Evolutionary conservation across 2,113 vertebrate species (phyloP), one percentile per base, ranked within the genome.

Genomic region (Pomatostomus ruficeps): DNA sequence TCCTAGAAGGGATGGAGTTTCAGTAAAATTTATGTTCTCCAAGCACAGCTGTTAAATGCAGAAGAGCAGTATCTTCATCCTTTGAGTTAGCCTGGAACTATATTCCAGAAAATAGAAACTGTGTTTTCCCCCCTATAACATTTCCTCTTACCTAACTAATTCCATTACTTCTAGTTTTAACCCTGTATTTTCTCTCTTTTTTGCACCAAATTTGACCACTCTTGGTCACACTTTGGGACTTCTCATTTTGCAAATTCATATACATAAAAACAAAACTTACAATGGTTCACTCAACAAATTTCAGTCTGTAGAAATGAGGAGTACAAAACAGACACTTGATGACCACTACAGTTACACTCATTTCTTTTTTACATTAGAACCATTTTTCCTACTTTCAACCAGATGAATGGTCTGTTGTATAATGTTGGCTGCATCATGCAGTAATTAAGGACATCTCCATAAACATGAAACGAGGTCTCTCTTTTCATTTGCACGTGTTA

Each of bases 1-100:
- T 98, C 98, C 98, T 98, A 74, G 42, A 90, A 95, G 36, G 58
- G 73, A 95, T 13, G 58, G 89, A 97, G 77, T 59, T 91, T 11
- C 72, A 65, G 83, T 76, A 90, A 85, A 80, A 51, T 31, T 33
- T 38, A 35, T 62, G n/a, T 78, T 91, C 40, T 90, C 55, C 51
- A 52, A 25, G 63, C 38, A 91, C 38, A 90, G 46, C n/a, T 84
- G 9, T 22, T 55, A 86, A 66, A 80, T 48, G 63, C 63, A 94
- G 87, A 93, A 75, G 73, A 71, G 1, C 14, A 75, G 42, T 22
- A 58, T 31, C 46, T 48, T 83, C 55, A 71, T 40, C 35, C 48
- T 74, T 42, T 70, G 46, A 74, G 54, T 46, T 75, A 91, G 38
- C 22, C 54, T 79, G 52, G 33, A 85, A 76, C 26, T 40, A 11